Conservation (phyloP, 2,888 invertebrate genomes). For the Oscheius sp. region DNA sequence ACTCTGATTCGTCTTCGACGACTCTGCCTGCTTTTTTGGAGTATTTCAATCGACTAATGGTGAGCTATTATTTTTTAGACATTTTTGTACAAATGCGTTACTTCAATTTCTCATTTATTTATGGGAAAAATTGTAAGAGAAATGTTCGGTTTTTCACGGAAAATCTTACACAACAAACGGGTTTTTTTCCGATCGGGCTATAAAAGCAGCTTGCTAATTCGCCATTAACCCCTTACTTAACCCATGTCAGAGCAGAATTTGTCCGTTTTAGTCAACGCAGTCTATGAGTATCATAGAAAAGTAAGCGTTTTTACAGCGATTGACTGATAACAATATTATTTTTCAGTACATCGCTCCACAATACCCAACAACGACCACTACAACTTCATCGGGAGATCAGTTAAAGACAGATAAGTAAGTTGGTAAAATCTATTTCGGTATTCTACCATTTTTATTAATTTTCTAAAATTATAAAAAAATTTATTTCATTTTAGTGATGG, state of each 20-base stretch:
- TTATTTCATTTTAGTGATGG: slow-evolving; percentile 32
- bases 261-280: too few relatives aligned
- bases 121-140: too few relatives aligned
- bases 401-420: slow-evolving; percentile 9
- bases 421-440: not conserved
- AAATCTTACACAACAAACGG: too few relatives aligned
- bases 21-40: not conserved
- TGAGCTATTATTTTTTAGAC: too few relatives aligned
- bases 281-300: too few relatives aligned
- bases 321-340: too few relatives aligned
- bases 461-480: not conserved
- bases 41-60: slow-evolving; percentile 20
- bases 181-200: not conserved
- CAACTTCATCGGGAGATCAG: slow-evolving; percentile 4
- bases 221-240: not conserved
- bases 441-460: too few relatives aligned
- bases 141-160: too few relatives aligned
- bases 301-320: too few relatives aligned
- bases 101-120: too few relatives aligned
- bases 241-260: not conserved
- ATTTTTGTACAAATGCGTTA: too few relatives aligned
- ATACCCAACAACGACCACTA: slow-evolving; percentile 8
- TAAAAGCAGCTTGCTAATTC: not conserved
- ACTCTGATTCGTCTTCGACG: not conserved
- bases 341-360: slow-evolving; percentile 28